Evolutionary conservation across 2,113 vertebrate genomes (phyloP), one percentile per base, ranked within the genome.

Genomic region (Apus apus): DNA sequence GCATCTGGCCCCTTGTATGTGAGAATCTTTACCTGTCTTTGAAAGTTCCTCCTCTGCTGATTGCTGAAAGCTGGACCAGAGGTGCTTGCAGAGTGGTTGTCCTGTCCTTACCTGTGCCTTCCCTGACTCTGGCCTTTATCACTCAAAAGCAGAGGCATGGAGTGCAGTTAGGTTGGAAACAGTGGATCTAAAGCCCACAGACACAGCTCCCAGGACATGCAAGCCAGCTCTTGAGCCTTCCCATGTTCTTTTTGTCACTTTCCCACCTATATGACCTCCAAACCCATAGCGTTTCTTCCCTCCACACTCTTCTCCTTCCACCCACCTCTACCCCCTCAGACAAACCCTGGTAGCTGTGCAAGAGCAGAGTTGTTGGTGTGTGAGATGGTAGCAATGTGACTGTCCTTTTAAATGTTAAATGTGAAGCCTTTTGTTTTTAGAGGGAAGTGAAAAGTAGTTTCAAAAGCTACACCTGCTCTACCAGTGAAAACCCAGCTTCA

Each of bases 401-500:
- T 58, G 65, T 85, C 78, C 53, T 85, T 76, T 61, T 32, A 57
- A 72, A 22, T 65, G 40, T 89, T 68, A 8, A n/a, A 25, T 61
- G 50, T 50, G 66, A 76, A 91, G 8, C 40, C 66, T 70, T 7
- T 30, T 75, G 46, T 29, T 88, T 90, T 53, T 38, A 40, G 57
- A 58, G 95, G 36, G 58, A 57, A 87, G 66, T 36, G 72, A 30
- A 40, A 85, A 85, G 46, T 71, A 34, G 18, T 72, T 94, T 61
- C 16, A 36, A 76, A 75, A 90, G 67, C 66, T 65, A 3, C 62
- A 43, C 32, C 58, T 82, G 85, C 56, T 65, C 30, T 75, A 7
- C 50, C 57, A 58, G 11, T 84, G n/a, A 58, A 85, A 94, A 68
- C 12, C 79, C 22, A 16, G 20, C 71, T 89, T 80, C 82, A 38